Conservation (phyloP, 2,113 vertebrate genomes). For the Rhinolophus sinicus region DNA sequence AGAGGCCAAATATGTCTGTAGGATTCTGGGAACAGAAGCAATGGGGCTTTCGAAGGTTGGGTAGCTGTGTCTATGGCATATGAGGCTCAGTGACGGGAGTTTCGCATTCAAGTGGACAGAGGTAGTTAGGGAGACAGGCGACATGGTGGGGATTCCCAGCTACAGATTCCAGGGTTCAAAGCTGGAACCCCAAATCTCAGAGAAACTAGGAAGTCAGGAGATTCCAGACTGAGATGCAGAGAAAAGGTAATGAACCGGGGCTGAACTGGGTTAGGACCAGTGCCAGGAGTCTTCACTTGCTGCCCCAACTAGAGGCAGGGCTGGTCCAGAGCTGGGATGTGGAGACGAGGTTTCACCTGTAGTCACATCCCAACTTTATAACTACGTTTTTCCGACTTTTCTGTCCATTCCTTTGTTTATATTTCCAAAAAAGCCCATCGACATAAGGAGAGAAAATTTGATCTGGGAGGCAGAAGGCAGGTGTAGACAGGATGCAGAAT, state of each 20-base stretch:
- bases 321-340: neutral
- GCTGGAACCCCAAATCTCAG: neutral
- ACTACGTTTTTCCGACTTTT: neutral
- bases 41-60: neutral
- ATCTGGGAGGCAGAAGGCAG: neutral
- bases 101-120: neutral
- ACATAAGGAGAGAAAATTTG: neutral
- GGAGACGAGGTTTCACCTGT: neutral
- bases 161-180: neutral
- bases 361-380: neutral
- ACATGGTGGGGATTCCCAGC: neutral
- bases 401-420: neutral
- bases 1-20: neutral
- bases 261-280: neutral
- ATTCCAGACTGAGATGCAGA: neutral
- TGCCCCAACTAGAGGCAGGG: neutral
- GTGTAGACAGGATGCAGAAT: constrained; percentile 1
- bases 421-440: neutral
- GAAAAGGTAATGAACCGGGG: neutral
- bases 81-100: neutral
- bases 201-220: neutral
- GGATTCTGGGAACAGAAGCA: neutral
- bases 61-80: neutral
- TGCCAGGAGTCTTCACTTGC: neutral
- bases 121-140: neutral